These are phyloP conservation scores for Clarias pachynema DNA, from an alignment of 2,797 vertebrate genomes.

Conservation along the genomic window DNA sequence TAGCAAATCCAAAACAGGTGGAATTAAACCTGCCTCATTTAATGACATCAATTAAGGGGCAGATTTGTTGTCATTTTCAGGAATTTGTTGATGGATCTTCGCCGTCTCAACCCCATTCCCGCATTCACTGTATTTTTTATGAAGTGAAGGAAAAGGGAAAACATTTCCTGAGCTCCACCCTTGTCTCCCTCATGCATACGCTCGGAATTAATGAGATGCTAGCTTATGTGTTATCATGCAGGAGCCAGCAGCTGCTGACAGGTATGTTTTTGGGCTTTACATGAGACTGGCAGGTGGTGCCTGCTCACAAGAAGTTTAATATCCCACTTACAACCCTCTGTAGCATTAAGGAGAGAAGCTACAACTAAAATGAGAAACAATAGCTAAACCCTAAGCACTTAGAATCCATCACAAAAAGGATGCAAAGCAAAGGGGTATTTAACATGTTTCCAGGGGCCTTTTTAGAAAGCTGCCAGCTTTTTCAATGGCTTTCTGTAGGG, in stretches of 20 bases:
- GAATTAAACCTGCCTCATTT: constrained; percentile 47
- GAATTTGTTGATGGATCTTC: constrained; percentile 48
- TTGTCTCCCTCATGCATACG: constrained; percentile 26
- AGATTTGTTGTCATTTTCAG: constrained; percentile 58
- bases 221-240: constrained; percentile 59
- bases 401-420: constrained; percentile 38
- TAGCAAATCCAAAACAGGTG: constrained; percentile 47
- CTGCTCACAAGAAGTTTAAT: constrained; percentile 51
- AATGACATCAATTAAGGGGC: constrained; percentile 60
- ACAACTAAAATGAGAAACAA: constrained; percentile 56
- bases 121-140: constrained; percentile 36
- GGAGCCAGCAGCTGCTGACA: constrained; percentile 60
- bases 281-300: constrained; percentile 55
- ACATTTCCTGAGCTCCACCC: constrained; percentile 47
- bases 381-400: constrained; percentile 60
- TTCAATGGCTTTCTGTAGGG: constrained; percentile 31
- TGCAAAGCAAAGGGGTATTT: constrained; percentile 29
- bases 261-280: constrained; percentile 57
- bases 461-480: constrained; percentile 33
- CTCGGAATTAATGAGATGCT: constrained; percentile 56
- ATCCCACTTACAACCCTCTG: constrained; percentile 26
- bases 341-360: constrained; percentile 51
- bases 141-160: constrained; percentile 39
- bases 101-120: constrained; percentile 44
- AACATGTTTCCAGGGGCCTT: constrained; percentile 46